phyloP scores from a whole-genome alignment of 53 echinoderm and acorn worm species.

The Holothuria scabra region DNA sequence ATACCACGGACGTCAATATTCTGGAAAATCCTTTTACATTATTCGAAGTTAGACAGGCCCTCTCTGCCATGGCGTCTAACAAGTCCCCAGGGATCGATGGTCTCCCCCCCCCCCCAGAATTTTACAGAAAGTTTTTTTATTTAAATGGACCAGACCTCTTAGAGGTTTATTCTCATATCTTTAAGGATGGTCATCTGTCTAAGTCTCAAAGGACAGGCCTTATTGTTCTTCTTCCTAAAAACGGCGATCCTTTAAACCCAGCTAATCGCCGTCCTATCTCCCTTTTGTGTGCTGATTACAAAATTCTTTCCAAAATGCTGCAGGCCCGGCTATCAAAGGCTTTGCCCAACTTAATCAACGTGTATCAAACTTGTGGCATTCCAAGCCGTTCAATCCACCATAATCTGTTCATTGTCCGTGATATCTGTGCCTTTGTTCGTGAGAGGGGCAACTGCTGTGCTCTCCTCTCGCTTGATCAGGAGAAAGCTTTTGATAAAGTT shows the following conservation, averaged over 20 bases:
- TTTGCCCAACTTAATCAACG: slow-evolving; percentile 30
- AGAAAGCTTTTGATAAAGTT: slow-evolving; percentile 67
- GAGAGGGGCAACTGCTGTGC: slow-evolving; percentile 29
- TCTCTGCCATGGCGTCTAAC: slow-evolving; percentile 22
- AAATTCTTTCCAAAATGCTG: slow-evolving; percentile 59
- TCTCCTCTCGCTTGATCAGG: slow-evolving; percentile 55
- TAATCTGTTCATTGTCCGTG: slow-evolving; percentile 64
- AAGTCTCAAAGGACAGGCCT: slow-evolving; percentile 51
- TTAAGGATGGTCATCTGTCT: not conserved
- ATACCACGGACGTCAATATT: too few species aligned
- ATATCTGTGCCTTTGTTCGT: slow-evolving; percentile 33
- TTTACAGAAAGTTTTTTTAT: slow-evolving; percentile 54
- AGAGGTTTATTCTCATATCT: not conserved
- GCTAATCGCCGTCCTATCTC: slow-evolving; percentile 45
- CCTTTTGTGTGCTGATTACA: slow-evolving; percentile 67
- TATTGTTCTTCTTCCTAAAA: slow-evolving; percentile 65
- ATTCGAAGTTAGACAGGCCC: not conserved
- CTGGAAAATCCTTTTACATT: slow-evolving; percentile 21
- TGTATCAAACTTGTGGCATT: slow-evolving; percentile 61
- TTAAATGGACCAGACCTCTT: slow-evolving; percentile 40
- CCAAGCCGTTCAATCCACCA: slow-evolving; percentile 67
- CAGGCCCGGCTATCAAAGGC: slow-evolving; percentile 38
- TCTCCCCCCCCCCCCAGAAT: slow-evolving; percentile 55
- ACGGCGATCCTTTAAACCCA: slow-evolving; percentile 49
- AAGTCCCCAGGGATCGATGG: slow-evolving; percentile 70